Percentiles rank a stretch among this genome's conserved stretches.
Conservation (phyloP, 2,113 vertebrate genomes). For the Eudyptes chrysolophus region DNA sequence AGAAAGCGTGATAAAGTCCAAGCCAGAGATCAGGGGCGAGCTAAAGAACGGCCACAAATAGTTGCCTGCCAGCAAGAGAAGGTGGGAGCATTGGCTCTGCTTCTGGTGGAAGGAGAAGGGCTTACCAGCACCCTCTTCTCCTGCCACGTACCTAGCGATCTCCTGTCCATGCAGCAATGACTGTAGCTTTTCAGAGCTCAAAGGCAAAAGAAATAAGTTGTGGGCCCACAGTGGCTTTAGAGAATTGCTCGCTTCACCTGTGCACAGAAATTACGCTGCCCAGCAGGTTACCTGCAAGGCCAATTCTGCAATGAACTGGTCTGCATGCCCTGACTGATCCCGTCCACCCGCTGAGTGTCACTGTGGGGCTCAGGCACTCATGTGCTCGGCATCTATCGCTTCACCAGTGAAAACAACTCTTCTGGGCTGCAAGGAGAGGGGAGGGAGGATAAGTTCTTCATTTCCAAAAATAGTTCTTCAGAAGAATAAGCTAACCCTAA, state of each 20-base stretch:
- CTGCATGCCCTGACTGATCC: neutral
- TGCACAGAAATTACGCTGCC: neutral
- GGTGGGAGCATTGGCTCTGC: neutral
- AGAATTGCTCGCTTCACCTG: neutral
- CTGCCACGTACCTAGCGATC: neutral
- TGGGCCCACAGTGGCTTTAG: neutral
- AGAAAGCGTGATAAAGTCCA: neutral
- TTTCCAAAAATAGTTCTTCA: neutral
- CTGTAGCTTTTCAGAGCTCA: neutral
- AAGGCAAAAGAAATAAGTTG: neutral
- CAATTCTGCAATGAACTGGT: neutral
- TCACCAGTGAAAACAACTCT: neutral
- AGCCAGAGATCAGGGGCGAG: neutral
- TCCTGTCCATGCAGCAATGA: neutral
- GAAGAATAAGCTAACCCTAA: conserved; percentile 1
- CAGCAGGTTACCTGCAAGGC: neutral
- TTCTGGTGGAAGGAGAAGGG: neutral
- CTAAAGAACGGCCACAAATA: neutral
- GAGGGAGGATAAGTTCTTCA: neutral
- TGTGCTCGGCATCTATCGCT: accelerated
- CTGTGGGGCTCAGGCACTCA: neutral
- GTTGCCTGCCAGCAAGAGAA: neutral
- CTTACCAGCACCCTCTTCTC: neutral
- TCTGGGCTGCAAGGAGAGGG: neutral
- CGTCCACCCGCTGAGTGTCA: no score